Evolutionary conservation across 1,140 invertebrate species (phyloP), one percentile per base, ranked within the genome.

Genomic region (Coelopa frigida): DNA sequence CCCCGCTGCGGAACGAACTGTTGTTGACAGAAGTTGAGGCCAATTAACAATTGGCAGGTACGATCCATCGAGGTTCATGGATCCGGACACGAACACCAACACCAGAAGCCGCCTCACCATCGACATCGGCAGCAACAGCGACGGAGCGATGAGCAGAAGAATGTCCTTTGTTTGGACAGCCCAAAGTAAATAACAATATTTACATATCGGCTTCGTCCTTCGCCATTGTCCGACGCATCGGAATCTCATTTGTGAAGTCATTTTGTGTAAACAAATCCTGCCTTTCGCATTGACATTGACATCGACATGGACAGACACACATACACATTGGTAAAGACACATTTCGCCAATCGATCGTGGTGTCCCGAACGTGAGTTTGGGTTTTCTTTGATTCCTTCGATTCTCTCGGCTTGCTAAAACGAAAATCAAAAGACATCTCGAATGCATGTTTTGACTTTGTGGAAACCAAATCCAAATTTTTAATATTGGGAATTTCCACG

Each of bases 221-320:
- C n/a, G n/a, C n/a, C n/a, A n/a, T n/a, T n/a, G n/a, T n/a, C n/a
- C n/a, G n/a, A n/a, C n/a, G 31, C 41, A 43, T 43, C 33, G 39
- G 58, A 61, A 64, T 64, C 61, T 64, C 55, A 64, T 64, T 64
- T 64, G 61, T 57, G 56, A 64, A 64, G 61, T 64, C 61, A 64
- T 64, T 64, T 64, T 64, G 57, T 56, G 56, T 49, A 64, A 64
- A 64, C 64, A 65, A 64, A 64, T 63, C 55, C 60, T 61, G 57
- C 59, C 58, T 56, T 55, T 56, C 32, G 32, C 40, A 44, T 5
- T 5, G n/a, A 17, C 15, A n/a, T 21, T n/a, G n/a, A n/a, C n/a
- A n/a, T n/a, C n/a, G n/a, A n/a, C n/a, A n/a, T n/a, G n/a, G n/a
- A n/a, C n/a, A n/a, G n/a, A n/a, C n/a, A n/a, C n/a, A n/a, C n/a